Percentiles rank a stretch among this genome's conserved stretches.
Evolutionary conservation across 1,140 invertebrate genomes (phyloP).

Genomic region (Drosophila azteca): DNA sequence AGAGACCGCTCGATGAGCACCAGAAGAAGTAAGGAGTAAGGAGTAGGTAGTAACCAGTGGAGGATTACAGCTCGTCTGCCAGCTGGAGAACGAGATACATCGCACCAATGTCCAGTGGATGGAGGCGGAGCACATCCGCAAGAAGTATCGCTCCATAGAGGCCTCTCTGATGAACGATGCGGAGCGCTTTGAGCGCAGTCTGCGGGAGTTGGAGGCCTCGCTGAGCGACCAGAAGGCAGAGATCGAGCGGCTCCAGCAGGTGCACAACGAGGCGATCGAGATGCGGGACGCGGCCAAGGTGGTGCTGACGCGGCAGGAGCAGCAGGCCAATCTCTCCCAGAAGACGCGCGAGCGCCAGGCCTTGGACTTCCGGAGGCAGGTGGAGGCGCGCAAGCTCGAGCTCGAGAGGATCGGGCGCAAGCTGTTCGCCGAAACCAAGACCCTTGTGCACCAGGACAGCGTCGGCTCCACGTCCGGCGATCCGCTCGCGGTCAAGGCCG

Average conservation of each 20-base stretch:
- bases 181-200: slow-evolving; percentile 89
- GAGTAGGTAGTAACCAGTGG: accelerated
- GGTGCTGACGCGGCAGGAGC: slow-evolving; percentile 87
- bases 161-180: slow-evolving; percentile 88
- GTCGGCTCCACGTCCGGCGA: slow-evolving; percentile 84
- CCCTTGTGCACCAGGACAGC: slow-evolving; percentile 85
- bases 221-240: slow-evolving; percentile 88
- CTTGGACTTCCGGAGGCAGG: slow-evolving; percentile 86
- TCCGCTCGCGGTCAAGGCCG: slow-evolving; percentile 84
- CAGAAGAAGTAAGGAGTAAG: not conserved
- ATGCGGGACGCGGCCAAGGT: slow-evolving; percentile 88
- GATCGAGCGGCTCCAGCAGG: slow-evolving; percentile 88
- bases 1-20: not conserved
- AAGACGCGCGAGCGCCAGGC: slow-evolving; percentile 87
- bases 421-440: slow-evolving; percentile 86
- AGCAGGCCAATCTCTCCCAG: slow-evolving; percentile 86
- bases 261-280: slow-evolving; percentile 87
- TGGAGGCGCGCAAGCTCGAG: slow-evolving; percentile 88
- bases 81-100: slow-evolving; percentile 90
- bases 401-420: slow-evolving; percentile 89
- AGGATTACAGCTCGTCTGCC: slow-evolving; percentile 86
- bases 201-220: slow-evolving; percentile 87
- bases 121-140: slow-evolving; percentile 90
- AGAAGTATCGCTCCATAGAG: slow-evolving; percentile 90
- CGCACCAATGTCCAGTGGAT: slow-evolving; percentile 90